Evolutionary conservation across 1,140 invertebrate species (phyloP).

Genomic region (Drosophila arawakana): DNA sequence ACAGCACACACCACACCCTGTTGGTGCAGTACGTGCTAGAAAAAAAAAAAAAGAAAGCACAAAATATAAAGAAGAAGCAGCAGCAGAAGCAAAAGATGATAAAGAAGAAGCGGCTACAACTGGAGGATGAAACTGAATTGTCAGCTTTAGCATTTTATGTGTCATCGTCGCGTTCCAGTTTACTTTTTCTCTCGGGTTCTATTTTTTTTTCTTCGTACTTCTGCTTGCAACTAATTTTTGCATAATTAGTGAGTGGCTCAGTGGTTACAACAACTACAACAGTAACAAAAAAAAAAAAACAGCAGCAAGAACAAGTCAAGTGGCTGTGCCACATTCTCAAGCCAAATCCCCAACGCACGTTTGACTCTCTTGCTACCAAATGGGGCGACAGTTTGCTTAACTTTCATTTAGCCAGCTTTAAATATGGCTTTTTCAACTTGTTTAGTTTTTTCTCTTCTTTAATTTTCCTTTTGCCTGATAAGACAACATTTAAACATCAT

Average conservation of each 20-base stretch:
- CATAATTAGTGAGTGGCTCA: slow-evolving; percentile 80
- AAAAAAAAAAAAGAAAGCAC: slow-evolving; percentile 47
- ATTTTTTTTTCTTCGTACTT: neutral
- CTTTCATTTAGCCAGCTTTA: slow-evolving; percentile 12
- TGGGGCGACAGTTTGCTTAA: slow-evolving; percentile 48
- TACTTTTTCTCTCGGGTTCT: slow-evolving; percentile 21
- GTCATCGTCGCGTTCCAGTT: slow-evolving; percentile 65
- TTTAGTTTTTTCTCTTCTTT: neutral
- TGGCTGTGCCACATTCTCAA: slow-evolving; percentile 78
- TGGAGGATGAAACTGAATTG: slow-evolving; percentile 43
- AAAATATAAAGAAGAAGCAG: slow-evolving; percentile 6
- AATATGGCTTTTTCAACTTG: neutral
- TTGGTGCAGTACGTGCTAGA: slow-evolving; percentile 59
- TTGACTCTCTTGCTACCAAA: slow-evolving; percentile 54
- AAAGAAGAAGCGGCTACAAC: slow-evolving; percentile 7
- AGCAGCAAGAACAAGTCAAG: slow-evolving; percentile 63
- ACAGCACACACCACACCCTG: slow-evolving; percentile 24
- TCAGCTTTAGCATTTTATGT: slow-evolving; percentile 54
- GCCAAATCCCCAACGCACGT: slow-evolving; percentile 53
- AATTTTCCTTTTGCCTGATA: slow-evolving; percentile 7
- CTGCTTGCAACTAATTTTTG: slow-evolving; percentile 56
- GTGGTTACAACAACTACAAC: slow-evolving; percentile 47
- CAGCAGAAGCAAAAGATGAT: neutral
- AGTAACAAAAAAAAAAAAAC: slow-evolving; percentile 35
- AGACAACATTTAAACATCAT: slow-evolving; percentile 63